These are phyloP conservation scores for Drosophila subquinaria DNA, from an alignment of 2,888 invertebrate species.

Conservation along the genomic window DNA sequence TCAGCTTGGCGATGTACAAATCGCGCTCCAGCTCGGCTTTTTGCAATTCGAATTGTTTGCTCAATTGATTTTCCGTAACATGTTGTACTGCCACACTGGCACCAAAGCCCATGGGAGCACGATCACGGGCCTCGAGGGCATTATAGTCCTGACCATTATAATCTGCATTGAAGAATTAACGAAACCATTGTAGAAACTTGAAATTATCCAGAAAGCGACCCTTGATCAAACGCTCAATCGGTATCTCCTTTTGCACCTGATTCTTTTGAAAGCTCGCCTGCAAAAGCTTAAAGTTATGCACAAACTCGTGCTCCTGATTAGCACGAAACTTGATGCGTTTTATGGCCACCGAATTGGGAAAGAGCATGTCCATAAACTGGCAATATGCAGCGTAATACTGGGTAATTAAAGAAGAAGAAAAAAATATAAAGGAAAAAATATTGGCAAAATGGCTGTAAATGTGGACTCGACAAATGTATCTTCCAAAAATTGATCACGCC, in stretches of 20 bases:
- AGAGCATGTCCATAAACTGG: slow-evolving; percentile 99
- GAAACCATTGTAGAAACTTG: no score
- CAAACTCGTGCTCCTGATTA: slow-evolving; percentile 87
- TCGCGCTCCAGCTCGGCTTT: background rate
- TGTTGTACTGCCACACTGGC: background rate
- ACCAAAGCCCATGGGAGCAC: no score
- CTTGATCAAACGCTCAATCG: no score
- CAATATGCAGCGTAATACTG: slow-evolving; percentile 93
- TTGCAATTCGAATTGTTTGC: background rate
- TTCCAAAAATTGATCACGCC: no score
- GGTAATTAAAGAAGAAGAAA: background rate
- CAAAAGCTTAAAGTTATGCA: slow-evolving; percentile 54
- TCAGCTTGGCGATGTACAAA: slow-evolving; percentile 26
- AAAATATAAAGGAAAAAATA: background rate
- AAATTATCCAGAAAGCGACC: no score
- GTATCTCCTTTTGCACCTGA: no score
- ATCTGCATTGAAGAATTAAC: no score
- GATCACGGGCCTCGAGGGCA: no score
- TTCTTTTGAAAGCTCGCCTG: no score
- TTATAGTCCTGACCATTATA: no score
- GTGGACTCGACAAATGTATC: slow-evolving; percentile 98
- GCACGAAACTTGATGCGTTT: slow-evolving; percentile 99
- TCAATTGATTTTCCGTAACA: background rate
- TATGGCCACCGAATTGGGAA: slow-evolving; percentile 93
- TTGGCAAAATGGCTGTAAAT: slow-evolving; percentile 93